These are phyloP conservation scores for Isurus oxyrinchus DNA, from an alignment of 2,113 vertebrate species.

Conservation along the genomic window DNA sequence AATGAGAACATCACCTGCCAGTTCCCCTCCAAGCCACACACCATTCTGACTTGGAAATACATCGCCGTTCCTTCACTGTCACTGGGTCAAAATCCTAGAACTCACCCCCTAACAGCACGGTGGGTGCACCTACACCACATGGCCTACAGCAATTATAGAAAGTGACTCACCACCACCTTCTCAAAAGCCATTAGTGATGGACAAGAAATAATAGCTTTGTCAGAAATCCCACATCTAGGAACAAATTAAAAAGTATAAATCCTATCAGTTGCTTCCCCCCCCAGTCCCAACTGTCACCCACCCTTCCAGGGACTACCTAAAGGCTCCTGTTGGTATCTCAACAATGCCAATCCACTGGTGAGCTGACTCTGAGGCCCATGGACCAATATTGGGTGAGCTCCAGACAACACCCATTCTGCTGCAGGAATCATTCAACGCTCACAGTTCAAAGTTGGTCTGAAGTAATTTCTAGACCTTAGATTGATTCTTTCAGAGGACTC, in stretches of 20 bases:
- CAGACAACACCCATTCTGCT: not conserved
- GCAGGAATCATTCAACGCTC: not conserved
- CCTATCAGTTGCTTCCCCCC: not conserved
- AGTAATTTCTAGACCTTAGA: not conserved
- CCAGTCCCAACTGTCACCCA: not conserved
- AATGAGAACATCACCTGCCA: not conserved
- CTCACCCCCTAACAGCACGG: not conserved
- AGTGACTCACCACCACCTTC: not conserved
- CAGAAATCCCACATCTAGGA: not conserved
- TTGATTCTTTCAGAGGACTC: not conserved
- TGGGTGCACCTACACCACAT: not conserved
- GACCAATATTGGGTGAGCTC: not conserved
- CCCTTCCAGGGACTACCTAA: not conserved
- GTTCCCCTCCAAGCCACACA: not conserved
- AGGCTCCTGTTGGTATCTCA: not conserved
- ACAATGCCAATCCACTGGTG: not conserved
- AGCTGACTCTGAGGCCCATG: not conserved
- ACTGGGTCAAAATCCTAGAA: not conserved
- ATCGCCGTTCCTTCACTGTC: not conserved
- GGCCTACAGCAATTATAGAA: not conserved
- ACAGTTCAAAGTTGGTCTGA: not conserved
- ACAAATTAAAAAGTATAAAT: not conserved
- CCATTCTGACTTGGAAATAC: not conserved
- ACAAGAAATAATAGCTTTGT: not conserved
- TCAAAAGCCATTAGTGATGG: not conserved